These are phyloP conservation scores for Tauraco erythrolophus DNA, from an alignment of 2,113 vertebrate species.

Conservation along the genomic window DNA sequence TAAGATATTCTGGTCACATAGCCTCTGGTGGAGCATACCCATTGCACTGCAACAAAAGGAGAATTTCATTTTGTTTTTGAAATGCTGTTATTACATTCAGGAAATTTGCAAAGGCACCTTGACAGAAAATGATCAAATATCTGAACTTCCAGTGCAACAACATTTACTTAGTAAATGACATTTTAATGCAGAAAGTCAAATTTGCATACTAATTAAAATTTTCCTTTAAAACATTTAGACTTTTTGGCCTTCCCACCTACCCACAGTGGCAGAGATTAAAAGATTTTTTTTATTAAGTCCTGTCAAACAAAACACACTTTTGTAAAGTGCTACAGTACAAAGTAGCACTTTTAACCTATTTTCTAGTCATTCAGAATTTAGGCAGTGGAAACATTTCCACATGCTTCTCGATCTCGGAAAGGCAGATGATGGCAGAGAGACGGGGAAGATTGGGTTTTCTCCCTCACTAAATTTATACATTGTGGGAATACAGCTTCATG, in stretches of 20 bases:
- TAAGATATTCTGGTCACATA: slow-evolving; percentile 69
- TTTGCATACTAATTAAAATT: slow-evolving; percentile 86
- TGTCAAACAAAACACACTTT: slow-evolving; percentile 67
- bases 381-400: slow-evolving; percentile 22
- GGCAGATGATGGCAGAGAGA: not conserved
- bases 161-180: slow-evolving; percentile 84
- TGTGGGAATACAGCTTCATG: slow-evolving; percentile 18
- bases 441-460: not conserved
- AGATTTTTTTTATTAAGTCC: slow-evolving; percentile 71
- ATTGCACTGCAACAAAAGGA: slow-evolving; percentile 41
- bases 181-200: slow-evolving; percentile 77
- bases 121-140: slow-evolving; percentile 78
- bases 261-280: slow-evolving; percentile 75
- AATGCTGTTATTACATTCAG: slow-evolving; percentile 71
- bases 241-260: slow-evolving; percentile 76
- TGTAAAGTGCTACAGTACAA: slow-evolving; percentile 9
- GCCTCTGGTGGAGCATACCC: slow-evolving; percentile 12
- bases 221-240: slow-evolving; percentile 79
- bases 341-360: not conserved
- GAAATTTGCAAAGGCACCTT: slow-evolving; percentile 78
- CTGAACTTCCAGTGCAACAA: slow-evolving; percentile 71
- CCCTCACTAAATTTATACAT: not conserved
- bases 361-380: slow-evolving; percentile 24
- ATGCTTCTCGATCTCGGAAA: not conserved
- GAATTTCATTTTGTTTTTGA: slow-evolving; percentile 74